Percentiles rank a stretch among this genome's conserved stretches.
Conservation (phyloP, 37 sponge, comb jelly and placozoan species). For the Oscarella lobularis region DNA sequence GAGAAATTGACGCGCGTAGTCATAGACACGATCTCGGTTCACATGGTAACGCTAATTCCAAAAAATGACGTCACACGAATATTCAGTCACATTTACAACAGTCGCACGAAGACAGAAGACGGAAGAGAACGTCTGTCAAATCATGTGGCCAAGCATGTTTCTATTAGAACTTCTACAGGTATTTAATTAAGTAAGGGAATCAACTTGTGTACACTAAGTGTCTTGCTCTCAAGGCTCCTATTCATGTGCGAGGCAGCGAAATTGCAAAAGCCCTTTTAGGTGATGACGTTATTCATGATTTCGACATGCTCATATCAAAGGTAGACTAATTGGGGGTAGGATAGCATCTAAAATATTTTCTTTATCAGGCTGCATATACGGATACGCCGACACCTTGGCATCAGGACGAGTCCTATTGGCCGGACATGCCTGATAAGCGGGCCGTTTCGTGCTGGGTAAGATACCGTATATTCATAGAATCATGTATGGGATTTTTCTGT, state of each 20-base stretch:
- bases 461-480: background rate
- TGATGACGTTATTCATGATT: background rate
- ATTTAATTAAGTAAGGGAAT: background rate
- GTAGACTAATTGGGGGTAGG: no score
- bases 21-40: background rate
- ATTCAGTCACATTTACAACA: background rate
- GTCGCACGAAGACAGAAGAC: background rate
- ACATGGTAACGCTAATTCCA: background rate
- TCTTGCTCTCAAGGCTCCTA: background rate
- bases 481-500: background rate
- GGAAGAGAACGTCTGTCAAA: background rate
- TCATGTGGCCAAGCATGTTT: background rate
- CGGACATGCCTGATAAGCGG: background rate
- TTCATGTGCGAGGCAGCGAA: background rate
- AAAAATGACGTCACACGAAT: no score
- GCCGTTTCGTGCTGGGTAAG: background rate
- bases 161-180: background rate
- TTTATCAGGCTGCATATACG: background rate
- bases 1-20: background rate
- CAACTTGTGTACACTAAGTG: background rate
- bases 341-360: no score
- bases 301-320: background rate
- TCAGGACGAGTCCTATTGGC: slow-evolving; percentile 2
- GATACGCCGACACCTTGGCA: background rate
- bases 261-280: background rate